Percentiles rank a stretch among this genome's conserved stretches.
Evolutionary conservation across 2,797 vertebrate species (phyloP).

Genomic region (Distichodus sexfasciatus): DNA sequence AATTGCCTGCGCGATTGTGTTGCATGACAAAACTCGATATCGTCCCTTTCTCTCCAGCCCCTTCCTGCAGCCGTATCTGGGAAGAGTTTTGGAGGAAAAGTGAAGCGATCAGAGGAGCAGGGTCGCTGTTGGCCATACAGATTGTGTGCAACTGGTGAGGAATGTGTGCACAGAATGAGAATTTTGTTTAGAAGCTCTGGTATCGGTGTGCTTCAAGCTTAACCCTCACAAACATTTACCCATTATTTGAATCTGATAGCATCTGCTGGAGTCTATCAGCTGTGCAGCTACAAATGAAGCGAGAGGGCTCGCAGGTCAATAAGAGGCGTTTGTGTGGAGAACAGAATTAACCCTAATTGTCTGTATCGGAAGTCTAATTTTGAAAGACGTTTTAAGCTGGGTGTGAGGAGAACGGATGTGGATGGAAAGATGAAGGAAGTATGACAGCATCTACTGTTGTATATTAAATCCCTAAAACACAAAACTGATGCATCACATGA

Average conservation of each 20-base stretch:
- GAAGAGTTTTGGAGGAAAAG: constrained; percentile 17
- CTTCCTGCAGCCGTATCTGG: constrained; percentile 17
- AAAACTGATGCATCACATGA: too few relatives aligned
- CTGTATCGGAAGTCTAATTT: too few relatives aligned
- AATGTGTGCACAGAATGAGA: constrained; percentile 1
- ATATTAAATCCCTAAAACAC: too few relatives aligned
- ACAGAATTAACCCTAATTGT: too few relatives aligned
- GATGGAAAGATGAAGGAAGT: too few relatives aligned
- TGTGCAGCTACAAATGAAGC: too few relatives aligned
- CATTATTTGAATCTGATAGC: constrained; percentile 25
- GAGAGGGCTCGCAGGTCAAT: too few relatives aligned
- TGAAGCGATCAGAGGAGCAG: not conserved
- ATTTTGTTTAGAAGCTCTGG: not conserved
- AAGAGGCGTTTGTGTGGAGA: too few relatives aligned
- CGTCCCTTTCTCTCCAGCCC: constrained; percentile 49
- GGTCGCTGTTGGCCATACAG: not conserved
- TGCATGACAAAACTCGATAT: constrained; percentile 57
- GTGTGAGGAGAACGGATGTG: too few relatives aligned
- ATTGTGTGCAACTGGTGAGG: not conserved
- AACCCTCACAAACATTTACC: too few relatives aligned
- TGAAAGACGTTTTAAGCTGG: too few relatives aligned
- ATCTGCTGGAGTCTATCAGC: not conserved
- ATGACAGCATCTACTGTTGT: too few relatives aligned
- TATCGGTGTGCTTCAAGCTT: not conserved
- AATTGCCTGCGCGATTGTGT: constrained; percentile 59